phyloP scores from a whole-genome alignment of 37 sponge, comb jelly and placozoan genomes.

The Amphimedon queenslandica region DNA sequence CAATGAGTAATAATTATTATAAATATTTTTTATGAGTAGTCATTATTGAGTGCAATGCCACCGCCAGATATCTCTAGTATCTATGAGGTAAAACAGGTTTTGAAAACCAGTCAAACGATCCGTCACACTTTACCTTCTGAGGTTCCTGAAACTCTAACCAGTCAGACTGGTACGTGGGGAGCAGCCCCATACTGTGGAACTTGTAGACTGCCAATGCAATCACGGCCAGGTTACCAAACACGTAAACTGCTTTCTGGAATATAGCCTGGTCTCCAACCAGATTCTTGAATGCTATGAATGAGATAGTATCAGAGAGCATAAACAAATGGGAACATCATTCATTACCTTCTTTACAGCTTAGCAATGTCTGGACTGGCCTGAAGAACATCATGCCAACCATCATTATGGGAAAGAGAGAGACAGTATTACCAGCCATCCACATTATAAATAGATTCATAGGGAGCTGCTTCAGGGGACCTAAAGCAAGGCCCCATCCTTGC shows the following conservation, averaged over 20 bases:
- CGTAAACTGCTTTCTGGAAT: slow-evolving; percentile 82
- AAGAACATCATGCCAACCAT: slow-evolving; percentile 96
- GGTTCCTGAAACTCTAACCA: slow-evolving; percentile 92
- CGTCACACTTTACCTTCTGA: slow-evolving; percentile 34
- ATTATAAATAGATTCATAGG: slow-evolving; percentile 95
- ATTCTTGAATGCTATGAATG: slow-evolving; percentile 29
- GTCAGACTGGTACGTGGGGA: slow-evolving; percentile 92
- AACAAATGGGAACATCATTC: neutral
- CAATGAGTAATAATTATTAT: neutral
- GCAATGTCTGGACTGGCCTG: slow-evolving; percentile 83
- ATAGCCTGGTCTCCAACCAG: slow-evolving; percentile 82
- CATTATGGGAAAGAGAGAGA: slow-evolving; percentile 97
- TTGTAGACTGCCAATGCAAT: slow-evolving; percentile 90
- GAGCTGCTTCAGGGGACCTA: slow-evolving; percentile 95
- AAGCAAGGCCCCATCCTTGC: slow-evolving; percentile 94
- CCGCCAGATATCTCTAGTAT: slow-evolving; percentile 27
- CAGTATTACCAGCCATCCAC: slow-evolving; percentile 93
- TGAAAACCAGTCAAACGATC: too few relatives aligned
- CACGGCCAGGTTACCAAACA: slow-evolving; percentile 78
- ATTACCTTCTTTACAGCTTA: slow-evolving; percentile 71
- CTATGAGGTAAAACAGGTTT: slow-evolving; percentile 8
- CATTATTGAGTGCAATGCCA: slow-evolving; percentile 2
- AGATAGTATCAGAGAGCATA: neutral
- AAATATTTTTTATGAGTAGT: neutral
- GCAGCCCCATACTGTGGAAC: slow-evolving; percentile 87